Evolutionary conservation across 2,797 vertebrate species (phyloP).

Genomic region (Lithobates sylvaticus): DNA sequence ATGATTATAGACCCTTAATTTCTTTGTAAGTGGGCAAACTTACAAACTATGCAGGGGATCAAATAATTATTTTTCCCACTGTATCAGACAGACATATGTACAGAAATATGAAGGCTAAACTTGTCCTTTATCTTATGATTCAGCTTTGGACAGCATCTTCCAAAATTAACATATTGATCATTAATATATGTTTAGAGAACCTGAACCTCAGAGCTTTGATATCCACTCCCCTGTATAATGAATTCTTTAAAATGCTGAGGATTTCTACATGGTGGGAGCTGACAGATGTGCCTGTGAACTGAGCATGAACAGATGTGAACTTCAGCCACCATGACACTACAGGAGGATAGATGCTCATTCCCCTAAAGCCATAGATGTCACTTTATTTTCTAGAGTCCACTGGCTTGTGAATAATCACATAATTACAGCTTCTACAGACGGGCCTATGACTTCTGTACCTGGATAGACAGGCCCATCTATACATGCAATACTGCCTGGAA

Average conservation of each 20-base stretch:
- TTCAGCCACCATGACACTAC: conserved; percentile 15
- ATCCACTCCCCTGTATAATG: conserved; percentile 6
- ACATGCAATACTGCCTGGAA: conserved; percentile 3
- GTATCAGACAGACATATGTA: neutral
- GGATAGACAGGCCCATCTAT: conserved; percentile 56
- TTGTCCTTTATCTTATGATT: too few relatives aligned
- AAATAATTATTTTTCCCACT: too few relatives aligned
- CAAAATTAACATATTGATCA: neutral
- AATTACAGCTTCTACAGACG: conserved; percentile 80
- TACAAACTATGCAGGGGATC: too few relatives aligned
- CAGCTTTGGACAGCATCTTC: too few relatives aligned
- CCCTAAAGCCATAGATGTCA: conserved; percentile 69
- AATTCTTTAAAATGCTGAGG: neutral
- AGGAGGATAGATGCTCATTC: conserved; percentile 24
- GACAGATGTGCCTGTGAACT: conserved; percentile 35
- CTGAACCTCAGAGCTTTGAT: neutral
- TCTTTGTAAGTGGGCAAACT: too few relatives aligned
- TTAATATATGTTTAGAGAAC: neutral
- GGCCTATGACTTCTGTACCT: conserved; percentile 74
- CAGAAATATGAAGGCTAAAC: too few relatives aligned
- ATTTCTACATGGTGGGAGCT: neutral
- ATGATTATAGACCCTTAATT: too few relatives aligned
- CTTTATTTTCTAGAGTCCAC: conserved; percentile 73
- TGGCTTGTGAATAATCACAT: conserved; percentile 80
- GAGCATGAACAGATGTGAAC: conserved; percentile 33